Evolutionary conservation across 2,113 vertebrate genomes (phyloP).

Genomic region (Indicator maculatus): DNA sequence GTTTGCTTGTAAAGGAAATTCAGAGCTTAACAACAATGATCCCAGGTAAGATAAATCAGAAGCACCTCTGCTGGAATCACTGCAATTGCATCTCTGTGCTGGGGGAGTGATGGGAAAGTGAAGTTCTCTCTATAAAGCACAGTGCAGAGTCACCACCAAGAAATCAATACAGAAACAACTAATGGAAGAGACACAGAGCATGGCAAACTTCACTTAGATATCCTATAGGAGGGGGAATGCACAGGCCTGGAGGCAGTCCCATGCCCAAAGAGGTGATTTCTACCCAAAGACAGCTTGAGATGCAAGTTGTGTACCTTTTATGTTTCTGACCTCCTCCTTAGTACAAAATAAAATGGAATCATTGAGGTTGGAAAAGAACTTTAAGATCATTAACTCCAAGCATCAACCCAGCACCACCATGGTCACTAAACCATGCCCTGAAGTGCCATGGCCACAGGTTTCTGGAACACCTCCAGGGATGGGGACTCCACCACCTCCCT

Average conservation of each 20-base stretch:
- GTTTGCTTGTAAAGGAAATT: neutral
- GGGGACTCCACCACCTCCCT: no score
- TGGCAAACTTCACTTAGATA: rapidly evolving
- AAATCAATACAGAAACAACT: neutral
- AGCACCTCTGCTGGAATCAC: neutral
- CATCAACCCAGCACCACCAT: no score
- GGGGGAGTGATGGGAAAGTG: neutral
- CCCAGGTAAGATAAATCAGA: neutral
- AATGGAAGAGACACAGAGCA: neutral
- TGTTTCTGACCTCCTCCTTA: neutral
- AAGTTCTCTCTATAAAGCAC: neutral
- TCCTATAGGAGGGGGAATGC: neutral
- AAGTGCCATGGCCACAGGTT: no score
- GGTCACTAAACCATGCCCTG: no score
- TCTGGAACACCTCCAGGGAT: no score
- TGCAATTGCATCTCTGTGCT: neutral
- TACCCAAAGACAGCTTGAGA: neutral
- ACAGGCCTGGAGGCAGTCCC: neutral
- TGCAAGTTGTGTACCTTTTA: neutral
- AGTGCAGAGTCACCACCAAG: neutral
- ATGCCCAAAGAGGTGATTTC: neutral
- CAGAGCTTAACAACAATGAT: neutral
- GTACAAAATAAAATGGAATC: no score
- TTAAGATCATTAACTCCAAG: no score
- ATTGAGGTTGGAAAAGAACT: no score